A percentile compares a stretch with the other conserved stretches of the same genome.
Evolutionary conservation across 2,888 invertebrate species (phyloP).

Genomic region (Mayetiola destructor): DNA sequence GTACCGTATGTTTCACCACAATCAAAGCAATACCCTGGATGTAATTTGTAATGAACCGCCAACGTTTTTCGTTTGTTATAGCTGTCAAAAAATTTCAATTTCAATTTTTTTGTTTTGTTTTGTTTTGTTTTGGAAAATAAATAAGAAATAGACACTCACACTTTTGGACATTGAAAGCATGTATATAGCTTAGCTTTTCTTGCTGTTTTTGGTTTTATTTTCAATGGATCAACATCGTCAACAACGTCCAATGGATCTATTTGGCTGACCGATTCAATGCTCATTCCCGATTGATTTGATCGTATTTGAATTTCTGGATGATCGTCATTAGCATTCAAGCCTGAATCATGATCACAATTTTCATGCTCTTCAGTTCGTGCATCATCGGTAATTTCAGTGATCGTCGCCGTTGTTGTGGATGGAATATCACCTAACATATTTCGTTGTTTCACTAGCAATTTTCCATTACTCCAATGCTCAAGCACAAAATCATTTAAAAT

Average conservation of each 20-base stretch:
- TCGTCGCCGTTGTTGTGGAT: background rate
- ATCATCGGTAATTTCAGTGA: background rate
- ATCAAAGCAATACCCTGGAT: slow-evolving; percentile 34
- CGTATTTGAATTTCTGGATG: background rate
- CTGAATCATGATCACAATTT: background rate
- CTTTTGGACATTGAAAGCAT: slow-evolving; percentile 4
- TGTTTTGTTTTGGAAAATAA: too few species aligned
- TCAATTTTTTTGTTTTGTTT: too few species aligned
- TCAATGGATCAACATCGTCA: background rate
- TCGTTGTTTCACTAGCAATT: slow-evolving; percentile 2
- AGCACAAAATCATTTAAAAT: slow-evolving; percentile 3
- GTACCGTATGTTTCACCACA: slow-evolving; percentile 33
- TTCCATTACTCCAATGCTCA: slow-evolving; percentile 3
- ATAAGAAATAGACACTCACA: background rate
- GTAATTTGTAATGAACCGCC: slow-evolving; percentile 33
- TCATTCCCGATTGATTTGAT: background rate
- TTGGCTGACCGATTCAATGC: background rate
- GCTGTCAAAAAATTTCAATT: slow-evolving; percentile 21
- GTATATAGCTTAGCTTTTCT: background rate
- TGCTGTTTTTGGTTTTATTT: slow-evolving; percentile 2
- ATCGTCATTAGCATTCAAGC: background rate
- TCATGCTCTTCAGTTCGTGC: background rate
- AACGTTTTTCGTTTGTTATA: slow-evolving; percentile 34
- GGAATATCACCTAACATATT: background rate
- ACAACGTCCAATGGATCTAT: background rate